Conservation (phyloP, 2,888 invertebrate species). For the Lamproptera curius region DNA sequence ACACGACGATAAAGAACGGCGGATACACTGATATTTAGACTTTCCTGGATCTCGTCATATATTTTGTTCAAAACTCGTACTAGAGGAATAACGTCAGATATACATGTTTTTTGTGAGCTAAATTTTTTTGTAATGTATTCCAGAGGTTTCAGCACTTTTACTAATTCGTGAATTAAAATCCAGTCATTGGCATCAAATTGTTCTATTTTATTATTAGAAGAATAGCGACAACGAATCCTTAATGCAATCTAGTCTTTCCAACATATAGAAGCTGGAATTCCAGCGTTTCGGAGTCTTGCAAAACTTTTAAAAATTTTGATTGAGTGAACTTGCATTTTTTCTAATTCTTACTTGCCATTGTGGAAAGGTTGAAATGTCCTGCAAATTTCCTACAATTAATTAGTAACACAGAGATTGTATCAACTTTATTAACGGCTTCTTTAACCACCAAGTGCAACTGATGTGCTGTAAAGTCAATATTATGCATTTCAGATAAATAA, state of each 20-base stretch:
- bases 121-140: too few species aligned
- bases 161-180: too few species aligned
- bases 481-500: background rate
- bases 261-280: constrained; percentile 19
- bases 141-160: too few species aligned
- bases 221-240: constrained; percentile 16
- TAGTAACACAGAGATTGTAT: constrained; percentile 5
- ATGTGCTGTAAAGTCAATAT: background rate
- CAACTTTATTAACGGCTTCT: constrained; percentile 6
- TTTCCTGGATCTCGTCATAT: too few species aligned
- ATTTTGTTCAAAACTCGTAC: constrained; percentile 12
- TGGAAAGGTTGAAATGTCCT: constrained; percentile 18
- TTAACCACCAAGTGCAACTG: constrained; percentile 16
- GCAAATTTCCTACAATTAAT: constrained; percentile 19
- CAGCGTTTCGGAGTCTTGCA: constrained; percentile 21
- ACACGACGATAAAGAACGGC: constrained; percentile 4
- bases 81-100: constrained; percentile 17
- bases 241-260: constrained; percentile 17
- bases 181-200: too few species aligned
- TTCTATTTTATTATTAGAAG: constrained; percentile 19
- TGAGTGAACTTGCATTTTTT: constrained; percentile 19
- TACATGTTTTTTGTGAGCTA: constrained; percentile 9
- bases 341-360: constrained; percentile 17
- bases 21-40: too few species aligned
- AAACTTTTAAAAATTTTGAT: constrained; percentile 17